Evolutionary conservation across 2,888 invertebrate genomes (phyloP).

Genomic region (Bruchidius siliquastri): DNA sequence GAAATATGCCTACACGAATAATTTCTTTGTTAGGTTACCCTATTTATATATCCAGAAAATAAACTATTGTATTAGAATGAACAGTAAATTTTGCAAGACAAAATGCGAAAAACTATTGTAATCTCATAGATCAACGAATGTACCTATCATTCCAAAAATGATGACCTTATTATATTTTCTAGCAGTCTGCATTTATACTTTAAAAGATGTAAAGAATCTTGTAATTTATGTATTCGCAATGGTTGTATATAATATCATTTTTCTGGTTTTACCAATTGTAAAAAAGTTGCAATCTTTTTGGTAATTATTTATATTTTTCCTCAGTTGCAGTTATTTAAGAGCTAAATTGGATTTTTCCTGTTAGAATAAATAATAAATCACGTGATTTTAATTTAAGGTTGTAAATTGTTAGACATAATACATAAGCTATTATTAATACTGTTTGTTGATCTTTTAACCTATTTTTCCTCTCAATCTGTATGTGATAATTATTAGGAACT

Average conservation of each 20-base stretch:
- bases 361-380: not conserved
- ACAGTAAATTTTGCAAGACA: too few species aligned
- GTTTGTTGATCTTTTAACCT: not conserved
- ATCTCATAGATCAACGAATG: too few species aligned
- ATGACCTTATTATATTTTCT: too few species aligned
- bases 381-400: not conserved
- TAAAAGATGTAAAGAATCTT: not conserved
- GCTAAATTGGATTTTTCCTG: not conserved
- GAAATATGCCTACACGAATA: too few species aligned
- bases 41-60: too few species aligned
- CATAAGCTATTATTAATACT: not conserved
- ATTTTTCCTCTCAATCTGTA: not conserved
- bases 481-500: too few species aligned
- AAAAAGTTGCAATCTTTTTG: not conserved
- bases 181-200: not conserved
- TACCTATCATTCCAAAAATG: too few species aligned
- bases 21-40: too few species aligned
- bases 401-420: not conserved
- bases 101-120: too few species aligned
- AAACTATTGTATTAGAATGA: too few species aligned
- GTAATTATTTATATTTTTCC: too few species aligned
- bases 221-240: not conserved
- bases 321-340: not conserved
- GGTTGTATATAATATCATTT: not conserved
- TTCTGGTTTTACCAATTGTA: not conserved